Evolutionary conservation across 1,140 invertebrate species (phyloP).

Genomic region (Pseudomyrmex dendroicus): DNA sequence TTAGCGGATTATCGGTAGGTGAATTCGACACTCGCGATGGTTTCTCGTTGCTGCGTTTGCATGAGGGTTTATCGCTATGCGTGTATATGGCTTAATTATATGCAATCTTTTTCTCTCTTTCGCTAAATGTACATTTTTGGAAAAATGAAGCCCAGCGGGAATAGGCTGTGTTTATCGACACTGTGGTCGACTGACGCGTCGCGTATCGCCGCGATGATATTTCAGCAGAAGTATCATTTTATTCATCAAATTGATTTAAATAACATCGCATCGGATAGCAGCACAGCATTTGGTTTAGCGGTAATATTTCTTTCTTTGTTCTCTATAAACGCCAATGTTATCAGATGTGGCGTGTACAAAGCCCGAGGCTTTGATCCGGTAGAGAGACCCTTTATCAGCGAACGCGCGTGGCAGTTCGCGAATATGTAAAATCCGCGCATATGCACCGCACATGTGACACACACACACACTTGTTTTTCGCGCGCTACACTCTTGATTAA

Average conservation of each 20-base stretch:
- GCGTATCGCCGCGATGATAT: constrained; percentile 9
- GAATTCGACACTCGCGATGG: constrained; percentile 53
- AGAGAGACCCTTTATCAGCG: neutral
- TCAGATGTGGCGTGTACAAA: too few relatives aligned
- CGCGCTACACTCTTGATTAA: constrained; percentile 71
- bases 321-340: too few relatives aligned
- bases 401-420: constrained; percentile 8
- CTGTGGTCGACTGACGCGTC: neutral
- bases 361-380: neutral
- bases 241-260: too few relatives aligned
- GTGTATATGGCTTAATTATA: neutral
- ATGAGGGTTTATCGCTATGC: neutral
- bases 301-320: too few relatives aligned
- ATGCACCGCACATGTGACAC: constrained; percentile 38
- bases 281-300: too few relatives aligned
- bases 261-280: too few relatives aligned
- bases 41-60: neutral
- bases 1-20: constrained; percentile 69
- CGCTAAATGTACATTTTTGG: neutral
- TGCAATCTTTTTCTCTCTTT: neutral
- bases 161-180: neutral
- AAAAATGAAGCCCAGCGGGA: constrained; percentile 8
- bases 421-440: constrained; percentile 61
- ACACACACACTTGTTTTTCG: neutral
- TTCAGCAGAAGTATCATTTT: neutral